Percentiles rank a stretch among this genome's conserved stretches.
These are phyloP conservation scores for Syngnathoides biaculeatus DNA, from an alignment of 2,113 vertebrate genomes.

Conservation along the genomic window DNA sequence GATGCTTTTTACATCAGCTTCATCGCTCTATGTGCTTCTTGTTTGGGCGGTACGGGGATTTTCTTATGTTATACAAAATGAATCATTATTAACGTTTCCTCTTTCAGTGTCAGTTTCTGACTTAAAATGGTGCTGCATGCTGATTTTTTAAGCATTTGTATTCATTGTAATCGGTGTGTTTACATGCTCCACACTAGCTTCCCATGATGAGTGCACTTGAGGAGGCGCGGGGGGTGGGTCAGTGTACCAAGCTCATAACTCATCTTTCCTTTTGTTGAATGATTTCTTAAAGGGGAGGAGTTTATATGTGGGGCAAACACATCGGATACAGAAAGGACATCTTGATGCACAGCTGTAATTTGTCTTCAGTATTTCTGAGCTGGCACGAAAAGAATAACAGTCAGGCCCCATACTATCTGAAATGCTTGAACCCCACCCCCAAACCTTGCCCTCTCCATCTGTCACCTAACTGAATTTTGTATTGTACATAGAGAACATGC, in stretches of 20 bases:
- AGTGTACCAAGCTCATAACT: conserved; percentile 14
- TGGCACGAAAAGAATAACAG: conserved; percentile 56
- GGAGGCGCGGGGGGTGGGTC: not conserved
- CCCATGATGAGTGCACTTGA: conserved; percentile 8
- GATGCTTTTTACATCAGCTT: conserved; percentile 69
- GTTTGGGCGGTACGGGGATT: conserved; percentile 64
- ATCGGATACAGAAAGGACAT: conserved; percentile 35
- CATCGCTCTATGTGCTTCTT: conserved; percentile 73
- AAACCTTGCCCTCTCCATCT: conserved; percentile 69
- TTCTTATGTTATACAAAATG: conserved; percentile 66
- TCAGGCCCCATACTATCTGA: conserved; percentile 53
- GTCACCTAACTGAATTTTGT: conserved; percentile 54
- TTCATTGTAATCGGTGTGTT: conserved; percentile 31
- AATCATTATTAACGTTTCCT: conserved; percentile 69
- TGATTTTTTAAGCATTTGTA: conserved; percentile 31
- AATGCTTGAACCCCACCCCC: conserved; percentile 64
- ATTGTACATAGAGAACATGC: conserved; percentile 20
- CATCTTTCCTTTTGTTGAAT: conserved; percentile 29
- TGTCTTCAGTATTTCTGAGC: conserved; percentile 51
- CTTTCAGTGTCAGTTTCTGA: conserved; percentile 49
- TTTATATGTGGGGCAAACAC: conserved; percentile 22
- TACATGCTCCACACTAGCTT: conserved; percentile 24
- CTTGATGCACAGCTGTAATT: conserved; percentile 33
- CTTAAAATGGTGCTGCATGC: conserved; percentile 29
- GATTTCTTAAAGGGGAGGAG: conserved; percentile 23